Conservation (phyloP, 2,113 vertebrate species). For the Globicephala melas region DNA sequence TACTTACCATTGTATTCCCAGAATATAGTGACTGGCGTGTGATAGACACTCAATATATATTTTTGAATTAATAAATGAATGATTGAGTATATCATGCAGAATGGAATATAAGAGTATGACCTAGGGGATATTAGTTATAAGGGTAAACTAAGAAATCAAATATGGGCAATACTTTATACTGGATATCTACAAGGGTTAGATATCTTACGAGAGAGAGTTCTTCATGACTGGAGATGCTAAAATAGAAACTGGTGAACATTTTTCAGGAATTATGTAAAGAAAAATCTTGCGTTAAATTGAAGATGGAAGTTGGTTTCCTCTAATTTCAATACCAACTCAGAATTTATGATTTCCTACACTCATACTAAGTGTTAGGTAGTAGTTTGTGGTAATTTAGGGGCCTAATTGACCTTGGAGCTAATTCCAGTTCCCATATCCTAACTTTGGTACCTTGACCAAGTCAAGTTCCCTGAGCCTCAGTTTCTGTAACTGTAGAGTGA, state of each 20-base stretch:
- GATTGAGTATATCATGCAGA: not conserved
- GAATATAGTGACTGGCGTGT: not conserved
- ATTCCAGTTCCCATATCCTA: not conserved
- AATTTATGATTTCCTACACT: not conserved
- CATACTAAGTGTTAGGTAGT: not conserved
- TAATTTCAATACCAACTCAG: not conserved
- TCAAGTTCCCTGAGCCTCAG: not conserved
- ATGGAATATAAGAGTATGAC: not conserved
- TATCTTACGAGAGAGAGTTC: not conserved
- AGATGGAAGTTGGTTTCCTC: not conserved
- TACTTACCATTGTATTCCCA: not conserved
- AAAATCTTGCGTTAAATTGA: not conserved
- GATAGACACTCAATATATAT: not conserved
- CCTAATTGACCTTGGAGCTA: not conserved
- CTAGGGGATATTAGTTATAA: not conserved
- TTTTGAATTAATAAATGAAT: constrained; percentile 15
- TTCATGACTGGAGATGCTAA: not conserved
- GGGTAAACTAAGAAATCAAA: not conserved
- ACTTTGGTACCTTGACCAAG: not conserved
- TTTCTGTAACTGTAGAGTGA: not conserved
- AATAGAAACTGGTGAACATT: not conserved
- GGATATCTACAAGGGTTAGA: not conserved
- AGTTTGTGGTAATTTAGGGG: not conserved
- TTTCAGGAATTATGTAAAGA: not conserved
- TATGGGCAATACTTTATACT: not conserved